Conservation (phyloP, 1,140 invertebrate genomes). For the Carcinoscorpius rotundicauda region DNA sequence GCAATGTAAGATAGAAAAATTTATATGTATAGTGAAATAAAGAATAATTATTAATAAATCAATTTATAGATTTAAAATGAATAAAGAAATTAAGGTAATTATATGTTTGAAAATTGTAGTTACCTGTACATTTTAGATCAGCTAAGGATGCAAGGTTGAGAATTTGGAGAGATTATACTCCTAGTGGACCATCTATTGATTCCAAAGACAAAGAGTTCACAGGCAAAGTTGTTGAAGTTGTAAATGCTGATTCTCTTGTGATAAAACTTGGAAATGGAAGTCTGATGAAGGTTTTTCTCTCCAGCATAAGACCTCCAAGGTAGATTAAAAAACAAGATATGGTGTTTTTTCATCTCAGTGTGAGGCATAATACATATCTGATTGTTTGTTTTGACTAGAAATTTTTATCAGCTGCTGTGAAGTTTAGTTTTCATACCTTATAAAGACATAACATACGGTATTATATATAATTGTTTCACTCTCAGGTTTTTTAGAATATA, state of each 20-base stretch:
- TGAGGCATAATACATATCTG: too few relatives aligned
- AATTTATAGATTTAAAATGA: constrained; percentile 1
- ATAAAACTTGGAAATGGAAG: constrained; percentile 65
- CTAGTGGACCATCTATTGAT: constrained; percentile 25
- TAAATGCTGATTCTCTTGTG: constrained; percentile 84
- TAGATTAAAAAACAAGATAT: constrained; percentile 31
- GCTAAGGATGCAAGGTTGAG: constrained; percentile 79
- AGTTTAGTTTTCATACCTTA: too few relatives aligned
- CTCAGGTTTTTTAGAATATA: too few relatives aligned
- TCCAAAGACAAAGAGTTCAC: constrained; percentile 72
- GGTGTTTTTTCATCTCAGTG: constrained; percentile 1
- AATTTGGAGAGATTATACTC: constrained; percentile 72
- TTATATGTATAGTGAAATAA: background rate
- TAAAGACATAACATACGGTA: too few relatives aligned
- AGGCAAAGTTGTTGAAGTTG: constrained; percentile 79
- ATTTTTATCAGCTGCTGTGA: too few relatives aligned
- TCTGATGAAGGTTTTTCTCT: constrained; percentile 85
- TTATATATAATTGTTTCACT: too few relatives aligned
- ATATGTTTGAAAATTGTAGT: too few relatives aligned
- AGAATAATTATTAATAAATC: constrained; percentile 3
- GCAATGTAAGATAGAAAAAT: too few relatives aligned
- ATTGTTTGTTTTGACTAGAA: too few relatives aligned
- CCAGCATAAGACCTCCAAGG: constrained; percentile 86
- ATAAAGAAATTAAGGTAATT: too few relatives aligned
- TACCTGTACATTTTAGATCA: constrained; percentile 26